Conservation (phyloP, 2,113 vertebrate species). For the Rhadina sibilatrix region DNA sequence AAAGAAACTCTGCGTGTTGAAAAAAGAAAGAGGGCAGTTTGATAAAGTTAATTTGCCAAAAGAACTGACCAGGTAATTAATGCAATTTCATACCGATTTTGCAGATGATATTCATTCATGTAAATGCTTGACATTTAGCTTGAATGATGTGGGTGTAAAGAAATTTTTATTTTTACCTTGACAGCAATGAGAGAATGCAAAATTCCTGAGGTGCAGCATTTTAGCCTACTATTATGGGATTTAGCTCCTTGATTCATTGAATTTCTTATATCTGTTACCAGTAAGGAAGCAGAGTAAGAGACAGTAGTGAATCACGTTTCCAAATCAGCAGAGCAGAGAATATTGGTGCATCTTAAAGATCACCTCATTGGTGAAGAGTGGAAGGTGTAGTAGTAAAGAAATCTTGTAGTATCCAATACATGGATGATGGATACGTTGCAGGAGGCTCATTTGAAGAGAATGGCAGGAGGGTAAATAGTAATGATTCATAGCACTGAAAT, state of each 20-base stretch:
- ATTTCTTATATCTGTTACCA: background rate
- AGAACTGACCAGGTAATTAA: background rate
- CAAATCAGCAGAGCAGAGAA: background rate
- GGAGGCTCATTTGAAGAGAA: background rate
- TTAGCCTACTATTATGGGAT: background rate
- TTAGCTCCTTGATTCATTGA: background rate
- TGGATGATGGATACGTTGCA: background rate
- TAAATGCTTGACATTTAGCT: background rate
- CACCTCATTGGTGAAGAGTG: background rate
- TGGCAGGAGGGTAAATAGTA: background rate
- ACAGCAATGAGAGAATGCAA: background rate
- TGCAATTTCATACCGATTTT: background rate
- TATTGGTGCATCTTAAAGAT: too few relatives aligned
- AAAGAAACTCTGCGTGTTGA: background rate
- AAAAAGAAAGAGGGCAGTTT: background rate
- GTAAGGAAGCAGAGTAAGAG: background rate
- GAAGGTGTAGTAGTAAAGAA: background rate
- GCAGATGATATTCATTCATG: background rate
- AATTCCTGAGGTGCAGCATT: background rate
- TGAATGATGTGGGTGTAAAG: background rate
- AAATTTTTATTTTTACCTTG: background rate
- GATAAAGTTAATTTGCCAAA: background rate
- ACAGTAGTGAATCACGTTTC: background rate
- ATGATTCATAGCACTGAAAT: background rate
- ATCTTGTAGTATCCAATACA: accelerated